Conservation (phyloP, 2,797 vertebrate species). For the Channallabes apus region DNA sequence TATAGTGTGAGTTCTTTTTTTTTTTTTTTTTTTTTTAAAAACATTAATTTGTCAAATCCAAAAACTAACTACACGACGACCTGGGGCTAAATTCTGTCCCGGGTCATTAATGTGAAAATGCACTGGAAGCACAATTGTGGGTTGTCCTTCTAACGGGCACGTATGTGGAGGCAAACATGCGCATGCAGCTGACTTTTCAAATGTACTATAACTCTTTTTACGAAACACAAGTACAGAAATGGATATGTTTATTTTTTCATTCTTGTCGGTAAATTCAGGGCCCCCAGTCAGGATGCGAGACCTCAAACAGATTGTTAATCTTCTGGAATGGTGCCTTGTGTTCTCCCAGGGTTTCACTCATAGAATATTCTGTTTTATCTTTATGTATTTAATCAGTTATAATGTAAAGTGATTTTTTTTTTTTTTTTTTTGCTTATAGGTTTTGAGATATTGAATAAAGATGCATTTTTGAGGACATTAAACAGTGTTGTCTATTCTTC, state of each 20-base stretch:
- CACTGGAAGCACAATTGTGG: slow-evolving; percentile 54
- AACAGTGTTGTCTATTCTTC: not conserved
- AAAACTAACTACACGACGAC: slow-evolving; percentile 30
- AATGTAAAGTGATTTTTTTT: slow-evolving; percentile 60
- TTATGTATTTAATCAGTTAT: slow-evolving; percentile 63
- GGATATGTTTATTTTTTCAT: slow-evolving; percentile 47
- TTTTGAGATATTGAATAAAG: slow-evolving; percentile 65
- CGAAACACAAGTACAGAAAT: slow-evolving; percentile 41
- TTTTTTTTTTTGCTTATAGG: slow-evolving; percentile 66
- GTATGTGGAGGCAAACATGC: slow-evolving; percentile 31
- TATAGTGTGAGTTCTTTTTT: not conserved
- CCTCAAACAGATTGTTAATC: slow-evolving; percentile 69
- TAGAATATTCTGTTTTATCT: slow-evolving; percentile 66
- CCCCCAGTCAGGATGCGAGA: slow-evolving; percentile 58
- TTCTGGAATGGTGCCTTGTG: slow-evolving; percentile 74
- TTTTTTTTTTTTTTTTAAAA: not conserved
- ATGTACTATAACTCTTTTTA: slow-evolving; percentile 48
- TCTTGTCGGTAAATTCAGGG: slow-evolving; percentile 44
- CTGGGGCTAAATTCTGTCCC: slow-evolving; percentile 27
- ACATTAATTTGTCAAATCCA: slow-evolving; percentile 23
- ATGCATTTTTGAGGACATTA: slow-evolving; percentile 37
- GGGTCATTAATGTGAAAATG: slow-evolving; percentile 54
- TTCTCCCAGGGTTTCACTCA: slow-evolving; percentile 67
- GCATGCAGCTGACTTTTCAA: slow-evolving; percentile 45
- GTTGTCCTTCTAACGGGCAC: slow-evolving; percentile 28